A percentile compares a stretch with the other conserved stretches of the same genome.
Evolutionary conservation across 1,140 invertebrate genomes (phyloP).

Genomic region (Prorops nasuta): DNA sequence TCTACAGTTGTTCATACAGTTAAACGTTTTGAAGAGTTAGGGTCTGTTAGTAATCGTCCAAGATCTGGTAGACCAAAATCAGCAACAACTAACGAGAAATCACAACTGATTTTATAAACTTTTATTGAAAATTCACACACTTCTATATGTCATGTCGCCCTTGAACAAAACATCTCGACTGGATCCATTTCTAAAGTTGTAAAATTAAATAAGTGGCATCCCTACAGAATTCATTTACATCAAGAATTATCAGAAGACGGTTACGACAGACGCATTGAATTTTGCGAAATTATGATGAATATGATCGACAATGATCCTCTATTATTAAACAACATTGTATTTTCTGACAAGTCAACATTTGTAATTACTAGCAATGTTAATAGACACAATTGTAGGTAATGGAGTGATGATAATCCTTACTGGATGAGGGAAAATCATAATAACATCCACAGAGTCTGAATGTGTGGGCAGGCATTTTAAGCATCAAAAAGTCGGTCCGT

Average conservation of each 20-base stretch:
- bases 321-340: slow-evolving; percentile 11
- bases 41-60: slow-evolving; percentile 1
- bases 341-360: too few species aligned
- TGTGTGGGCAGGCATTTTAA: slow-evolving; percentile 27
- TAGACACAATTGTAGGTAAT: slow-evolving; percentile 9
- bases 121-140: slow-evolving; percentile 1
- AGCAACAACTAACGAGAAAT: too few species aligned
- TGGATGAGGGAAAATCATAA: slow-evolving; percentile 4
- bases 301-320: neutral
- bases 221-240: neutral
- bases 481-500: slow-evolving; percentile 19
- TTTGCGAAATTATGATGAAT: slow-evolving; percentile 5
- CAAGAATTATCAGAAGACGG: slow-evolving; percentile 6
- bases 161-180: neutral
- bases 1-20: neutral
- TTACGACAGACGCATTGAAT: slow-evolving; percentile 3
- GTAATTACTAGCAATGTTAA: too few species aligned
- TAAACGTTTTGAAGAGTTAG: neutral
- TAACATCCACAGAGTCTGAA: slow-evolving; percentile 21
- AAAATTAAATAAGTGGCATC: slow-evolving; percentile 4
- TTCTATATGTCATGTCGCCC: neutral
- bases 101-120: neutral
- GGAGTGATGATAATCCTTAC: slow-evolving; percentile 7
- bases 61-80: too few species aligned
- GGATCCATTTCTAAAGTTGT: slow-evolving; percentile 4